phyloP scores from a whole-genome alignment of 2,797 vertebrate species.

The Geotrypetes seraphini region DNA sequence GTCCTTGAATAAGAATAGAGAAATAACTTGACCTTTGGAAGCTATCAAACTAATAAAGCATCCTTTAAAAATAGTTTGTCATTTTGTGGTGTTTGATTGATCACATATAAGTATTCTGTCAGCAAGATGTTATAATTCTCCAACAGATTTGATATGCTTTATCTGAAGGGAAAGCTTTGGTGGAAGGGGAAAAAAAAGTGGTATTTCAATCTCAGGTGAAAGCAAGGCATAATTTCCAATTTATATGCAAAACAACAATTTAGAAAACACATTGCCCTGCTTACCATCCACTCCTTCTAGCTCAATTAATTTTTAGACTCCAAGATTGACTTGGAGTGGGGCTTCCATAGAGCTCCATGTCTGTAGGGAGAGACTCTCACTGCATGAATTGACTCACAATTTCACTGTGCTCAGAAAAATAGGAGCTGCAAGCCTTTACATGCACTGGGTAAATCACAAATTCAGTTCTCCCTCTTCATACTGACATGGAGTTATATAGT shows the following conservation, averaged over 20 bases:
- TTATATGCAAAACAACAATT: slow-evolving; percentile 16
- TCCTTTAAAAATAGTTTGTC: slow-evolving; percentile 14
- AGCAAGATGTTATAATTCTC: slow-evolving; percentile 18
- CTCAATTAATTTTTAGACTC: slow-evolving; percentile 6
- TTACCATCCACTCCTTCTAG: not conserved
- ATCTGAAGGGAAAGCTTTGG: slow-evolving; percentile 1
- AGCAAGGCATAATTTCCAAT: slow-evolving; percentile 17
- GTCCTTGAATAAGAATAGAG: slow-evolving; percentile 17
- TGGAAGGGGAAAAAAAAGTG: not conserved
- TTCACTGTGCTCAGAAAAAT: too few relatives aligned
- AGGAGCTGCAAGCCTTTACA: too few relatives aligned
- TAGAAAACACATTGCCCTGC: not conserved
- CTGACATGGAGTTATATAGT: too few relatives aligned
- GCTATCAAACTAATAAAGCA: slow-evolving; percentile 10
- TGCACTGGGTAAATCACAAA: too few relatives aligned
- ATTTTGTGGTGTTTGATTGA: slow-evolving; percentile 18
- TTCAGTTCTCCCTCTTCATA: too few relatives aligned
- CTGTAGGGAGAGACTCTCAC: too few relatives aligned
- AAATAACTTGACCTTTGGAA: slow-evolving; percentile 26
- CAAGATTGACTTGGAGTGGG: not conserved
- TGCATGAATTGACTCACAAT: too few relatives aligned
- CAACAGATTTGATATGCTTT: not conserved
- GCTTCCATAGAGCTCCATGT: too few relatives aligned
- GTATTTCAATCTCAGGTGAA: slow-evolving; percentile 4
- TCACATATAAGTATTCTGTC: slow-evolving; percentile 11